Conservation (phyloP, 1,140 invertebrate species). For the Macrobrachium rosenbergii region DNA sequence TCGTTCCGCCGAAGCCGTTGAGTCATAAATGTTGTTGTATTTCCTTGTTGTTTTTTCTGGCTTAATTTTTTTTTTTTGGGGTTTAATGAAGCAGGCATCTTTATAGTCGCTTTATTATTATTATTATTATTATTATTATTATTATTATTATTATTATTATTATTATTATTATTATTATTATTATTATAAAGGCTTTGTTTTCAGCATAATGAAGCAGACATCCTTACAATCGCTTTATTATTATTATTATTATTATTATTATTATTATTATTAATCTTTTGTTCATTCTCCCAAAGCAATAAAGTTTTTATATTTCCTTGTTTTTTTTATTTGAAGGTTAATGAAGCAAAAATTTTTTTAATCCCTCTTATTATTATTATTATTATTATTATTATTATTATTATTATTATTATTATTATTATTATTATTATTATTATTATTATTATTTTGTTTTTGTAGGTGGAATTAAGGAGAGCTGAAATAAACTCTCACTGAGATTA, state of each 20-base stretch:
- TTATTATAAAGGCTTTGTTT: not conserved
- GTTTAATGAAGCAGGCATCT: too few species aligned
- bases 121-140: not conserved
- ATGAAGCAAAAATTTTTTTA: too few species aligned
- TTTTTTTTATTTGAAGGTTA: conserved; percentile 14
- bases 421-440: conserved; percentile 8
- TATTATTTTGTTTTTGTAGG: too few species aligned
- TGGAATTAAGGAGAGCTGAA: too few species aligned
- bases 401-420: conserved; percentile 9
- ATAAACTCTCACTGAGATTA: too few species aligned
- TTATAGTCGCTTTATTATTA: not conserved
- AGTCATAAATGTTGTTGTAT: too few species aligned
- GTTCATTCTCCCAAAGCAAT: not conserved
- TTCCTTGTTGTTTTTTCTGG: too few species aligned
- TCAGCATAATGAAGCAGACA: not conserved
- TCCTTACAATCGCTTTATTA: not conserved
- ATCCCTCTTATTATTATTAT: conserved; percentile 8
- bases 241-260: conserved; percentile 5
- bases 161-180: not conserved
- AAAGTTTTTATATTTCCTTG: not conserved
- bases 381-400: conserved; percentile 3
- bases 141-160: not conserved
- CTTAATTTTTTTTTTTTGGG: too few species aligned
- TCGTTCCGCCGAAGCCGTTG: too few species aligned
- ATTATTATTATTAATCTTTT: conserved; percentile 9